These are phyloP conservation scores for Heliconius sara DNA, from an alignment of 2,888 invertebrate genomes.

Conservation along the genomic window DNA sequence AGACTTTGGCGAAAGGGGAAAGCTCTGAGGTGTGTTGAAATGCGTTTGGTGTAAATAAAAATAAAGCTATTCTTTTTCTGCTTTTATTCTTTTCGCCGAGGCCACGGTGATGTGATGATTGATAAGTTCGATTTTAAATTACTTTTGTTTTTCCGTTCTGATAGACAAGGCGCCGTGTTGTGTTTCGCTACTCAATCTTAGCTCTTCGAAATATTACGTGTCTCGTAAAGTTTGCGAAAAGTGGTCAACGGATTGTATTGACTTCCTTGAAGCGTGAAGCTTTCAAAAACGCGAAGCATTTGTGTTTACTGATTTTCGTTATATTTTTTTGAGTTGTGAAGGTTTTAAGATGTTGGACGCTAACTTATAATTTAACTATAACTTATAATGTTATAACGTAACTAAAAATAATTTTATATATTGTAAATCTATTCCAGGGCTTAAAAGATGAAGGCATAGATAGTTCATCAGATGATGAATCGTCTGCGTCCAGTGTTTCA, in stretches of 20 bases:
- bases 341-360: background rate
- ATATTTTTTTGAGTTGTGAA: no score
- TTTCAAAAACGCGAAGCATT: no score
- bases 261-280: no score
- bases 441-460: conserved; percentile 82
- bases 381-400: background rate
- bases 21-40: conserved; percentile 75
- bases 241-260: no score
- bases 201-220: no score
- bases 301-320: no score
- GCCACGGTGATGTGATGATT: background rate
- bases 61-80: background rate
- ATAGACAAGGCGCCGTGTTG: no score
- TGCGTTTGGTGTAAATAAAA: background rate
- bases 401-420: background rate
- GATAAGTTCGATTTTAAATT: background rate
- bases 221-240: no score
- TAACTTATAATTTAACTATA: background rate
- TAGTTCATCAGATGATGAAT: conserved; percentile 81
- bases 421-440: conserved; percentile 64
- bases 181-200: no score
- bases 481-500: conserved; percentile 74
- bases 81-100: background rate
- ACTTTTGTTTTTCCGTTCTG: no score
- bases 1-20: conserved; percentile 76